A percentile compares a stretch with the other conserved stretches of the same genome.
Evolutionary conservation across 2,797 vertebrate genomes (phyloP).

Genomic region (Pseudochromis fuscus): DNA sequence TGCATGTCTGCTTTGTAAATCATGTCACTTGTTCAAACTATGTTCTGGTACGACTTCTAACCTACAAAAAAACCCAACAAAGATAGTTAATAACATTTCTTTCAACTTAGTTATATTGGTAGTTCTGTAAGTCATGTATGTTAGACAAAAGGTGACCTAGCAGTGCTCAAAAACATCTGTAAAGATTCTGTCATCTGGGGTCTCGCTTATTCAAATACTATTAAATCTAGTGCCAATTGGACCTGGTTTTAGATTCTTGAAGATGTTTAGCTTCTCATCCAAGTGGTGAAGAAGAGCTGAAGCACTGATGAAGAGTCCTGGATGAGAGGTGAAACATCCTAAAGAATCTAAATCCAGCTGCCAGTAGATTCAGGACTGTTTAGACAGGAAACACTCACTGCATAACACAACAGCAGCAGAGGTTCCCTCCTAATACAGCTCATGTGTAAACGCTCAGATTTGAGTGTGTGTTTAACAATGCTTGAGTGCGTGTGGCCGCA

Average conservation of each 20-base stretch:
- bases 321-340: no score
- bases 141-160: neutral
- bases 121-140: no score
- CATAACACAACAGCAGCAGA: neutral
- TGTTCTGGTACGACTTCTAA: neutral
- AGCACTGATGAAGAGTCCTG: no score
- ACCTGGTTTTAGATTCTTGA: no score
- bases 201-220: no score
- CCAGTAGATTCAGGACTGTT: no score
- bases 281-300: no score
- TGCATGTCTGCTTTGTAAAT: neutral
- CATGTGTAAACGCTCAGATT: constrained; percentile 1
- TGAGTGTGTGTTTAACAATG: constrained; percentile 16
- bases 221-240: no score
- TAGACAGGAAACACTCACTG: neutral
- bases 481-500: constrained; percentile 9
- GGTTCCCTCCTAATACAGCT: neutral
- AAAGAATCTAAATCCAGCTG: no score
- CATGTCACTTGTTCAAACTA: neutral
- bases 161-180: no score
- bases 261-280: no score
- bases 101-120: neutral
- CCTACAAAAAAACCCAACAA: neutral
- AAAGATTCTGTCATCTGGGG: no score
- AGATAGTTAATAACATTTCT: neutral